Percentiles rank a stretch among this genome's conserved stretches.
Conservation (phyloP, 2,888 invertebrate species). For the Lasioglossum lativentre region DNA sequence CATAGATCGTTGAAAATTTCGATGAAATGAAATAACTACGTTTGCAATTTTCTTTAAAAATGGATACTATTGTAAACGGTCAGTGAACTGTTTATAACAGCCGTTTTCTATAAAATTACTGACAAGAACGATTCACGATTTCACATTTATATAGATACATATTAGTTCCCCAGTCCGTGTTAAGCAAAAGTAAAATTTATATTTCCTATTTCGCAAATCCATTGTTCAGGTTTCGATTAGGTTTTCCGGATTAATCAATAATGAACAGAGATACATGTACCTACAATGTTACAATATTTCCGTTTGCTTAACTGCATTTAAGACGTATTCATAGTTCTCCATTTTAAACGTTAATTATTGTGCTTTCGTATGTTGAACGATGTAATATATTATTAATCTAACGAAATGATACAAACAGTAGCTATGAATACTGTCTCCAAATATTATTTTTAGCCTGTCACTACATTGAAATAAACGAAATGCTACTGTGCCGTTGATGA, state of each 20-base stretch:
- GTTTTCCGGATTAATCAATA: slow-evolving; percentile 38
- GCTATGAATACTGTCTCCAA: slow-evolving; percentile 54
- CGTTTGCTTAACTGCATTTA: slow-evolving; percentile 45
- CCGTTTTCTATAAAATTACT: slow-evolving; percentile 29
- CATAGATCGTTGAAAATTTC: background rate
- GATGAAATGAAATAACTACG: slow-evolving; percentile 13
- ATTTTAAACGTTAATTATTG: slow-evolving; percentile 5
- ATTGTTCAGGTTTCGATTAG: slow-evolving; percentile 4
- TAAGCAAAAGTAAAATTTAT: background rate
- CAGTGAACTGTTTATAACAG: background rate
- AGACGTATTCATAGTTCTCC: slow-evolving; percentile 59
- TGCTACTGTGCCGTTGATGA: slow-evolving; percentile 43
- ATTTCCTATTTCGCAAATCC: slow-evolving; percentile 4
- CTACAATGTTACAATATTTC: slow-evolving; percentile 33
- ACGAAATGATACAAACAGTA: slow-evolving; percentile 32
- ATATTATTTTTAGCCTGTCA: slow-evolving; percentile 49
- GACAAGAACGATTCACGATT: slow-evolving; percentile 29
- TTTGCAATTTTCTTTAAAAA: slow-evolving; percentile 17
- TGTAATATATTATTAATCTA: slow-evolving; percentile 56
- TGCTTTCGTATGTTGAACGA: slow-evolving; percentile 20
- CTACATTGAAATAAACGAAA: slow-evolving; percentile 27
- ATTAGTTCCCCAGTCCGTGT: slow-evolving; percentile 12
- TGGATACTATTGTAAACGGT: slow-evolving; percentile 9
- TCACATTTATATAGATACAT: slow-evolving; percentile 22
- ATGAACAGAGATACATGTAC: slow-evolving; percentile 15